phyloP scores from a whole-genome alignment of 2,113 vertebrate species.

The Labrus mixtus region DNA sequence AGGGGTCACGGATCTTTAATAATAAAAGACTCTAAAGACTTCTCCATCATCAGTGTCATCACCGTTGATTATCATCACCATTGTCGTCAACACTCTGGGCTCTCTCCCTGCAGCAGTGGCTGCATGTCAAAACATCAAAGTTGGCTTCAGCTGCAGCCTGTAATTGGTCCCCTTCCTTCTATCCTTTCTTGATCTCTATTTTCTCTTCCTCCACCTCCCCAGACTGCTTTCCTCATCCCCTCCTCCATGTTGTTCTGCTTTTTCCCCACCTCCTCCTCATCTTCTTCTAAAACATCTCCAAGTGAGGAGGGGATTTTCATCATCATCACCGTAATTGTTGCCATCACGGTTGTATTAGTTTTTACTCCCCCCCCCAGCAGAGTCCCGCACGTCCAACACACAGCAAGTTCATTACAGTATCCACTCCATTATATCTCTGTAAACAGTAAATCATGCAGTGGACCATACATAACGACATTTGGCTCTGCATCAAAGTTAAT shows the following conservation, averaged over 20 bases:
- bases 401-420: constrained; percentile 71
- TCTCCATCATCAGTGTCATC: constrained; percentile 61
- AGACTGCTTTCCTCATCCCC: constrained; percentile 35
- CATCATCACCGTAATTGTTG: constrained; percentile 57
- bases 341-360: constrained; percentile 42
- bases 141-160: constrained; percentile 37
- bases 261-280: constrained; percentile 1
- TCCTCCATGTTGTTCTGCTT: constrained; percentile 15
- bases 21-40: constrained; percentile 43
- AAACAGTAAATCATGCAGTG: constrained; percentile 72
- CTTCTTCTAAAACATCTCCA: constrained; percentile 21
- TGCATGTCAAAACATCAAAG: constrained; percentile 72
- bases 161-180: constrained; percentile 51
- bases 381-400: constrained; percentile 63
- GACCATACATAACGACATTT: constrained; percentile 66
- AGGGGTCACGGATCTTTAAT: constrained; percentile 37
- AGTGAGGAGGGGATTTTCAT: constrained; percentile 43
- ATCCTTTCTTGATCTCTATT: constrained; percentile 2
- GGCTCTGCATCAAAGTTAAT: constrained; percentile 76
- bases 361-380: constrained; percentile 65
- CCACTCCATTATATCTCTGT: constrained; percentile 66
- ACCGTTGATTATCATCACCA: constrained; percentile 60
- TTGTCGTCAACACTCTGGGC: constrained; percentile 34
- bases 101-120: constrained; percentile 62
- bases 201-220: constrained; percentile 38